Evolutionary conservation across 2,113 vertebrate species (phyloP), one percentile per base, ranked within the genome.

Genomic region (Hippocampus guttulatus): DNA sequence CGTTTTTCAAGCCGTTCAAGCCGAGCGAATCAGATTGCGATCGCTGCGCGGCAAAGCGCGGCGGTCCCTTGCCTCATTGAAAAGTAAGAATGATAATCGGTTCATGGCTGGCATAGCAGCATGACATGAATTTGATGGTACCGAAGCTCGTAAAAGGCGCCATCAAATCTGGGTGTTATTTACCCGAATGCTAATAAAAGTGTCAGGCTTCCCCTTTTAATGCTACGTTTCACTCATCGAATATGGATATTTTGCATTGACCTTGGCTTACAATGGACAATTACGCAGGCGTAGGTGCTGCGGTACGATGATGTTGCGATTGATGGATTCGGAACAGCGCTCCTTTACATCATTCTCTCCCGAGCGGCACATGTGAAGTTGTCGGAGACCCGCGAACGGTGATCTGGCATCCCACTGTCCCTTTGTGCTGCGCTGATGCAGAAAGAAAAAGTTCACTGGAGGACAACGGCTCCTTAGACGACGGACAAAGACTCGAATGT

Each of bases 81-180:
- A 77, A 80, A 83, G 76, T 0, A 33, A 71, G 20, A n/a, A 52
- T 66, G 86, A 90, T 90, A 65, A 82, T 90, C 85, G 66, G 63
- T 63, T 33, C 57, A 43, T 3, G 7, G 64, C 66, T 68, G 73
- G 74, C 83, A 57, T 60, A 68, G 76, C 16, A 62, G 64, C 51
- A 63, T 64, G 33, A 58, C 30, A 27, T 16, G 25, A 21, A 14
- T 57, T 75, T 64, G 66, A 76, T 72, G 68, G 33, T 40, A 74
- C 51, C 16, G 69, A 79, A 80, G 33, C 63, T 85, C 14, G n/a
- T 85, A 76, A 88, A 88, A 73, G 0, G 64, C 25, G 51, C 72
- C 38, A 61, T 70, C 23, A 70, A 65, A 79, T 67, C 70, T 55
- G 5, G 33, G 55, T 76, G 72, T 84, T 75, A 66, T 80, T 83